Base-by-base conservation (phyloP, 2,797 vertebrate genomes). In the Lithobates sylvaticus region DNA sequence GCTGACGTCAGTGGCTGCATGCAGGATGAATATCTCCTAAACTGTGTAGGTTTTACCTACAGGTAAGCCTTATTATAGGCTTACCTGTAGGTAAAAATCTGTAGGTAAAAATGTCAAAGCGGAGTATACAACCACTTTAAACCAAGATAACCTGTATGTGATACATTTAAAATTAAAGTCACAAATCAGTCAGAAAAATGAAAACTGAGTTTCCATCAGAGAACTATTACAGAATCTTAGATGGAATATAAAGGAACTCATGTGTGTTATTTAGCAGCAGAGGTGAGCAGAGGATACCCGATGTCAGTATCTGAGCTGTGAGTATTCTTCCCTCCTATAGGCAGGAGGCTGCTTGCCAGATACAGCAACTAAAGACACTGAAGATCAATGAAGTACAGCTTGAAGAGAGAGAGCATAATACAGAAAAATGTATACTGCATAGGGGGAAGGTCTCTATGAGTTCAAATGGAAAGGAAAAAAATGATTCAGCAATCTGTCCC, bases 401-500 rank as follows among this genome's bases (percentile, higher is more conserved):
- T 58, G 44, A 47, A 70, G 71, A 80, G 42, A 39, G 67, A 78
- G 27, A 36, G 61, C 65, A 10, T 85, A 85, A 85, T 80, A 73
- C 23, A 44, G 76, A 79, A 79, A 79, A 73, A 85, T 80, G 61
- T 58, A 18, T 23, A 68, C 58, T 78, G 67, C 78, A 39, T 54
- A 80, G 75, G 70, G 70, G 54, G 29, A 81, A 75, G 84, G 71
- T 86, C 78, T 81, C 10, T 47, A 76, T 29, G 54, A 69, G 84
- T 86, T 86, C 71, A 81, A 47, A 69, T 69, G 70, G 32, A 68
- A 86, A 32, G 10, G n/a, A 76, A 76, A 85, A 67, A 86, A 76
- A 76, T 68, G 42, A 72, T 39, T 76, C 84, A 86, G 78, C 71
- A 76, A 73, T 85, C 39, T 65, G 39, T 74, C 76, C 84, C 84